Evolutionary conservation across 2,888 invertebrate species (phyloP), one percentile per base, ranked within the genome.

Genomic region (Leptothorax acervorum): DNA sequence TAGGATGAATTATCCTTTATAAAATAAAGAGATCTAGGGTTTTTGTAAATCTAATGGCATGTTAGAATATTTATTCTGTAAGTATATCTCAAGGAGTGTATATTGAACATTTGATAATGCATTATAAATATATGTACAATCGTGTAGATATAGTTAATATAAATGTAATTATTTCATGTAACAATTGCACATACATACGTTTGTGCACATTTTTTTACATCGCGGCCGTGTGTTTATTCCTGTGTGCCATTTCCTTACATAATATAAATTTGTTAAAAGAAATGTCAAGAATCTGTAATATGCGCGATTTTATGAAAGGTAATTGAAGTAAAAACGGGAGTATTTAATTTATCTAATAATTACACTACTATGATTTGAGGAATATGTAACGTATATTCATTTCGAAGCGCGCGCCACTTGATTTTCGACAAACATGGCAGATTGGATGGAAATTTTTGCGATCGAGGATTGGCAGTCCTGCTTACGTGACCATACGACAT

Each of bases 21-120:
- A 42, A 55, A 55, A 53, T 66, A 68, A 55, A 68, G 5, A 55
- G 3, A 4, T 42, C 15, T 68, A 55, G 9, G n/a, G 55, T 78
- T 63, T 68, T 28, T 78, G 66, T 76, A 76, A 68, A 45, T 78
- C 2, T 76, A 28, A 35, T 18, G 5, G 9, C 5, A 75, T 11
- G 39, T 66, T 76, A 66, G 3, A 76, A 78, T 55, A 78, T 68
- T 55, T 78, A 78, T 55, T 68, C 42, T 66, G 12, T 55, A 78
- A 78, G 9, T 78, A 68, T 12, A 68, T 55, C 42, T 28, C 42
- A 15, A 42, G 11, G 23, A 65, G 11, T 39, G 28, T 23, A 23
- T 65, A 53, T 66, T 57, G 15, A 31, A 55, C 8, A 28, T 78
- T 78, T 76, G 12, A 76, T 66, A 76, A 66, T 53, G 53, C 76